Base-by-base conservation (phyloP, 92 coral and sea anemone genomes). In the Blastomussa wellsi region DNA sequence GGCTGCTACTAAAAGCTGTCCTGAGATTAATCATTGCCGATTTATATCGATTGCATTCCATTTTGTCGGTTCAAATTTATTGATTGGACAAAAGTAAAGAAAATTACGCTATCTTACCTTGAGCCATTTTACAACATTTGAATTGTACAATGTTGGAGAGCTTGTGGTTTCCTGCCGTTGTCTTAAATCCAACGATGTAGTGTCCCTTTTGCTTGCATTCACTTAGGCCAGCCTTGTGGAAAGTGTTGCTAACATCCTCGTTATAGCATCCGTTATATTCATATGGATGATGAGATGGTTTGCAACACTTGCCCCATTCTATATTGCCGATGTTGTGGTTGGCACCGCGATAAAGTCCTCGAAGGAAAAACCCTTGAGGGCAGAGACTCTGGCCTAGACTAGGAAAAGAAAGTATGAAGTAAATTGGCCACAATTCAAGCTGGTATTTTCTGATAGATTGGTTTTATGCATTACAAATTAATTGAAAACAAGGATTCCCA, bases 101-200 rank as follows among this genome's bases (percentile, higher is more conserved):
- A 2, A 4, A 5, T 28, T 28, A 24, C 0, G 31, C 8, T n/a
- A 62, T 28, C 77, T 29, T 49, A 86, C 93, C 74, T 9, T 84
- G 52, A 36, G 66, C 82, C 90, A 91, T 91, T 52, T 74, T 88
- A 84, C 94, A 91, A 76, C 94, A 91, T 73, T 91, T 91, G 52
- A 91, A 84, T 70, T 76, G 47, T 64, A 88, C 88, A 53, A 91
- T 85, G 47, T 76, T 87, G 35, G 66, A 79, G 62, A 91, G 74
- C 39, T 16, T 49, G 47, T 86, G 16, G 16, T 66, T 85, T 11
- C 89, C 83, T 16, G 76, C 47, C 7, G 74, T 66, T 26, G 85
- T 79, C 33, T 87, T 74, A 60, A 90, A 65, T 13, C 93, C 91
- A 5, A 88, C 41, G 42, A 90, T 82, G 79, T 71, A 90, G 86